Conservation (phyloP, 1,140 invertebrate genomes). For the Aradophagus sp. region DNA sequence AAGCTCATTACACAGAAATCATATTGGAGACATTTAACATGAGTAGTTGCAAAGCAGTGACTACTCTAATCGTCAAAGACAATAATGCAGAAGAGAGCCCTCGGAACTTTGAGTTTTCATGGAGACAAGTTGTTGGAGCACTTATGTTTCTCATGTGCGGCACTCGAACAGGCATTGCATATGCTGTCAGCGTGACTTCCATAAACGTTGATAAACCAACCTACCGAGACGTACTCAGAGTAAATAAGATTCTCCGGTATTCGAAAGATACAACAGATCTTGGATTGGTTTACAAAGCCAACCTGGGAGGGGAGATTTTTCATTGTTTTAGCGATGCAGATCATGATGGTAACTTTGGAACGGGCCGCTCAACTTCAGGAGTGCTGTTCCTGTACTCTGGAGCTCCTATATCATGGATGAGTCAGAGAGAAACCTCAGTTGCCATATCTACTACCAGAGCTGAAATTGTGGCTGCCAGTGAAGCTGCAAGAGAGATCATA, state of each 20-base stretch:
- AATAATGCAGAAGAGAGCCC: conserved; percentile 20
- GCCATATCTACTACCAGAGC: conserved; percentile 70
- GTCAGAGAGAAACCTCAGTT: conserved; percentile 60
- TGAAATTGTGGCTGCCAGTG: conserved; percentile 70
- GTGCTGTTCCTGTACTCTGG: conserved; percentile 54
- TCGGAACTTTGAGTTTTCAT: conserved; percentile 31
- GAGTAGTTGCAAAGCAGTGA: conserved; percentile 30
- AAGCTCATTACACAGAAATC: conserved; percentile 33
- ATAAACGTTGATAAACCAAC: conserved; percentile 60
- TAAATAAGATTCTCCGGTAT: conserved; percentile 67
- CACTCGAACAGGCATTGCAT: conserved; percentile 69
- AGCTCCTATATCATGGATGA: conserved; percentile 60
- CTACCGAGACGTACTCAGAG: conserved; percentile 58
- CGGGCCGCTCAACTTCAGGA: conserved; percentile 57
- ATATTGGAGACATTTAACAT: conserved; percentile 41
- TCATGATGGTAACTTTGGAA: conserved; percentile 57
- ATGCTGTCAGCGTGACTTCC: conserved; percentile 62
- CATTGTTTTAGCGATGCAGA: conserved; percentile 65
- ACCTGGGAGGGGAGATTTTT: conserved; percentile 27
- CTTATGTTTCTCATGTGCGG: conserved; percentile 65
- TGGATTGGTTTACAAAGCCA: conserved; percentile 7
- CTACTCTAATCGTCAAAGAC: conserved; percentile 35
- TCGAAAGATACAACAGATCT: conserved; percentile 61
- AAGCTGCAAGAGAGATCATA: conserved; percentile 66
- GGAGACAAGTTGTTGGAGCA: conserved; percentile 56